phyloP scores from a whole-genome alignment of 2,113 vertebrate genomes.

The Solenodon paradoxus region DNA sequence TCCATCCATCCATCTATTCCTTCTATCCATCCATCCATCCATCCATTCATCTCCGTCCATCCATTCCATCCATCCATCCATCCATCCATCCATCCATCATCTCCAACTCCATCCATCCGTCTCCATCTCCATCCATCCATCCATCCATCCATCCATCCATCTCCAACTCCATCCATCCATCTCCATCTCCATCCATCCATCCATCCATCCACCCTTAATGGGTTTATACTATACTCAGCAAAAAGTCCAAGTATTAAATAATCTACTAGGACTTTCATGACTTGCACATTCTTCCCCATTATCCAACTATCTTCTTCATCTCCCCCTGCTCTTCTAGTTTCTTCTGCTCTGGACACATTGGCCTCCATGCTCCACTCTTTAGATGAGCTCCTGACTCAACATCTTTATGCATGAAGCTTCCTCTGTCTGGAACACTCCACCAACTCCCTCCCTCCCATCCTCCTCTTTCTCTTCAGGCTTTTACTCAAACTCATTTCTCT shows the following conservation, averaged over 20 bases:
- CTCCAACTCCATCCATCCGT: not conserved
- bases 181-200: not conserved
- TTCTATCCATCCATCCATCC: too few species aligned
- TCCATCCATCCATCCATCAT: too few species aligned
- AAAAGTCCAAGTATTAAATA: not conserved
- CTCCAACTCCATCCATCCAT: not conserved
- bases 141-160: not conserved
- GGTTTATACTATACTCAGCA: not conserved
- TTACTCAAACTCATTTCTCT: not conserved
- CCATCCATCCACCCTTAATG: not conserved
- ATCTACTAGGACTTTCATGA: too few species aligned
- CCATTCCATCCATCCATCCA: not conserved
- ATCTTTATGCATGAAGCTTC: not conserved
- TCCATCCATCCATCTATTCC: not conserved
- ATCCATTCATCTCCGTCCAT: not conserved
- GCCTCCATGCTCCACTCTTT: not conserved
- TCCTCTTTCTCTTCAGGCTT: not conserved
- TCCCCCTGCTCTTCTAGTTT: not conserved
- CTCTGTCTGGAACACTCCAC: not conserved
- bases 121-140: not conserved
- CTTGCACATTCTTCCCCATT: accelerated
- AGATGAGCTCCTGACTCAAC: not conserved
- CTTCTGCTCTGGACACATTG: not conserved
- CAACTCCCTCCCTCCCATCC: not conserved
- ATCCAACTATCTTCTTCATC: not conserved